Conservation (phyloP, 2,888 invertebrate species). For the Ormia ochracea region DNA sequence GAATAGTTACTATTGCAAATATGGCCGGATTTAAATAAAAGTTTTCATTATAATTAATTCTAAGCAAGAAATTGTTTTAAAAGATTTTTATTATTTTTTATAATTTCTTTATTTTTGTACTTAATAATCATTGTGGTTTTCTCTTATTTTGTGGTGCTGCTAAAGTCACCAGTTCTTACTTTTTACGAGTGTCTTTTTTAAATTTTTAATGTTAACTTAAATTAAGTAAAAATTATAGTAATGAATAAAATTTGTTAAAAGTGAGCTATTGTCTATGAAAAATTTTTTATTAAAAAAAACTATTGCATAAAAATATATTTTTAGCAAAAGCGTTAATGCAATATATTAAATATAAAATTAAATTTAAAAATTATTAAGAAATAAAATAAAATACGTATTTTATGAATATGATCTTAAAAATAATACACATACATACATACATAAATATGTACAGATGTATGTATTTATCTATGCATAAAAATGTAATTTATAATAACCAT, state of each 20-base stretch:
- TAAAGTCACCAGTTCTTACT: constrained; percentile 1
- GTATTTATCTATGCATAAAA: constrained; percentile 37
- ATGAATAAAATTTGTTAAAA: constrained; percentile 44
- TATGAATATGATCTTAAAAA: constrained; percentile 8
- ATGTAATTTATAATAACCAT: constrained; percentile 43
- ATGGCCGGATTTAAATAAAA: constrained; percentile 55
- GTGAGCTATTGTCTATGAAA: constrained; percentile 54
- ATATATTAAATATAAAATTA: background rate
- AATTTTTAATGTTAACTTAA: constrained; percentile 8
- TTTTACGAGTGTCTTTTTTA: background rate
- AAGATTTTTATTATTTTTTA: constrained; percentile 9
- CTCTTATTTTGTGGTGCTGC: constrained; percentile 7
- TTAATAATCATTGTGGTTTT: constrained; percentile 24
- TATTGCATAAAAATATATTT: constrained; percentile 36
- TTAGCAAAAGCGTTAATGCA: constrained; percentile 45
- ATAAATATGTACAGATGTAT: background rate
- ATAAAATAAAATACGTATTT: background rate
- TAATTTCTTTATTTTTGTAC: constrained; percentile 38
- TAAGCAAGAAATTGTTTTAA: constrained; percentile 23
- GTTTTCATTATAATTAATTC: constrained; percentile 5
- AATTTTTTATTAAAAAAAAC: constrained; percentile 29
- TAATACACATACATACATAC: background rate
- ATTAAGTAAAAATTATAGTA: constrained; percentile 53
- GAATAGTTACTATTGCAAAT: constrained; percentile 32
- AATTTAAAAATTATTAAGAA: background rate